Evolutionary conservation across 64 coral and sea anemone species (phyloP).

Genomic region (Pachyseris speciosa): DNA sequence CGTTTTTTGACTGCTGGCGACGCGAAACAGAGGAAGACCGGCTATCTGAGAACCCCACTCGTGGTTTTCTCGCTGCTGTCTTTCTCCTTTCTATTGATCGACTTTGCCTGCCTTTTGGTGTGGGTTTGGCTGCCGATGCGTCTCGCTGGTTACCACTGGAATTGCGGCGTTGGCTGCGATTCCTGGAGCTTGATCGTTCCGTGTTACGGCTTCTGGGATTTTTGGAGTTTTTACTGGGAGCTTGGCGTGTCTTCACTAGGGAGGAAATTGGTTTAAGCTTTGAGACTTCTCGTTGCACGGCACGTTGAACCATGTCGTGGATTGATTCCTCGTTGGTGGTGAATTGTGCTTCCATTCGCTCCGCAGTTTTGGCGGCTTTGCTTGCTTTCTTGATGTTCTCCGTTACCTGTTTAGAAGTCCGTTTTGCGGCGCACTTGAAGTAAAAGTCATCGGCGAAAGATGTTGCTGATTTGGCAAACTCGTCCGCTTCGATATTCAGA

Average conservation of each 20-base stretch:
- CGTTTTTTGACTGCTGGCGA: too few relatives aligned
- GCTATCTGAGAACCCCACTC: too few relatives aligned
- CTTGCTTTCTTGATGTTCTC: background rate
- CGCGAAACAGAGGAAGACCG: too few relatives aligned
- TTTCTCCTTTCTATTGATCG: too few relatives aligned
- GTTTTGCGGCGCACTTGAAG: slow-evolving; percentile 30
- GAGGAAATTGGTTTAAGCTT: background rate
- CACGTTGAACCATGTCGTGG: slow-evolving; percentile 25
- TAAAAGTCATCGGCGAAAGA: slow-evolving; percentile 19
- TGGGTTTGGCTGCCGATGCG: background rate
- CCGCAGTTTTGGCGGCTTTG: background rate
- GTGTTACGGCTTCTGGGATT: background rate
- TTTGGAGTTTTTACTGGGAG: background rate
- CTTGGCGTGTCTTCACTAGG: background rate
- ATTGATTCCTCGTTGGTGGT: background rate
- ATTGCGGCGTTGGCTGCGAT: background rate
- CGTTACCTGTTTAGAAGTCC: slow-evolving; percentile 27
- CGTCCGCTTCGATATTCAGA: slow-evolving; percentile 15
- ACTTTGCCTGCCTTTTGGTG: background rate
- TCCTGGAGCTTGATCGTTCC: background rate
- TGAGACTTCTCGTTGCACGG: background rate
- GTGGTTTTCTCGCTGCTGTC: too few relatives aligned
- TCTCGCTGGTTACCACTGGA: background rate
- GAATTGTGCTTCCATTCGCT: slow-evolving; percentile 14
- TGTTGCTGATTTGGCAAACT: background rate